Evolutionary conservation across 23 tunicate genomes (phyloP).

Genomic region (Styela plicata): DNA sequence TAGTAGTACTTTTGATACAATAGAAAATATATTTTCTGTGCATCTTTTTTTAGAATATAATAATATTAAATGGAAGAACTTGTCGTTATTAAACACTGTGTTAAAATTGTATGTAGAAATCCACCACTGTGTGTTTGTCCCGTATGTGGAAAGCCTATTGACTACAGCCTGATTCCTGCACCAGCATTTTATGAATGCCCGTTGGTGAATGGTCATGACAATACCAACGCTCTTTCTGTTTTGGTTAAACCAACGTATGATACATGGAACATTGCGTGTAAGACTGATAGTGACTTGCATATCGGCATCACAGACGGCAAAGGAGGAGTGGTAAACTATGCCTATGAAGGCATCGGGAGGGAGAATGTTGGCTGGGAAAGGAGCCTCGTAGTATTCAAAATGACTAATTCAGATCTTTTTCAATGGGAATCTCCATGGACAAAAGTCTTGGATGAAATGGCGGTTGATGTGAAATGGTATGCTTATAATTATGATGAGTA

Average conservation of each 20-base stretch:
- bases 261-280: not conserved
- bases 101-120: not conserved
- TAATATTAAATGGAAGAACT: slow-evolving; percentile 23
- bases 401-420: not conserved
- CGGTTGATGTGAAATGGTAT: not conserved
- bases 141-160: not conserved
- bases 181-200: not conserved
- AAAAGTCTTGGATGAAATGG: not conserved
- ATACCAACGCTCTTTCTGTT: not conserved
- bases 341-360: not conserved
- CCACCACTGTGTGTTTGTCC: slow-evolving; percentile 5
- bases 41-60: not conserved
- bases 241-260: slow-evolving; percentile 21
- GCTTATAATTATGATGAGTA: not conserved
- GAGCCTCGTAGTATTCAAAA: slow-evolving; percentile 3
- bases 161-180: slow-evolving; percentile 1
- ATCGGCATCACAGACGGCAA: slow-evolving; percentile 16
- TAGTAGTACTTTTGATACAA: not conserved
- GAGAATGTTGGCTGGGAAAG: slow-evolving; percentile 11
- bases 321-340: slow-evolving; percentile 3
- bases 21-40: slow-evolving; percentile 2
- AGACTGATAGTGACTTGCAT: slow-evolving; percentile 11
- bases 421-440: slow-evolving; percentile 1
- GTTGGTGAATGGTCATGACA: not conserved
- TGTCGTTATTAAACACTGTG: slow-evolving; percentile 13